phyloP scores from a whole-genome alignment of 2,888 invertebrate species.

The Leucania comma region DNA sequence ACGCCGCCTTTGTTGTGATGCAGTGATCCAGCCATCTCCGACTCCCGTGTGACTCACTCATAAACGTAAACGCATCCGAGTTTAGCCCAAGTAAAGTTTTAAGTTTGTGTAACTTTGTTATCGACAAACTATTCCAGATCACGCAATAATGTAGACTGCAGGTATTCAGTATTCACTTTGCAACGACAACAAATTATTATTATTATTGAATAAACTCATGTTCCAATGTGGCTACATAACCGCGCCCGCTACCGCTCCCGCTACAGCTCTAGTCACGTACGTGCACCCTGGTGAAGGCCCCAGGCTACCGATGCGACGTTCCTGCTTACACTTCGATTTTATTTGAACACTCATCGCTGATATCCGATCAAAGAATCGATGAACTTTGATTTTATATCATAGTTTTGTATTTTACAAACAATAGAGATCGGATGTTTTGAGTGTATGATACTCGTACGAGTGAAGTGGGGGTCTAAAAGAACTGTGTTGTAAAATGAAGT shows the following conservation, averaged over 20 bases:
- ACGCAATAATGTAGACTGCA: too few species aligned
- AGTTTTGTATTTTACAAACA: constrained; percentile 43
- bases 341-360: constrained; percentile 66
- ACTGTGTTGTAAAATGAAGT: not conserved
- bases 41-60: too few species aligned
- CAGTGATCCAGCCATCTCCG: too few species aligned
- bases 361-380: constrained; percentile 66
- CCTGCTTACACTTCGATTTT: constrained; percentile 62
- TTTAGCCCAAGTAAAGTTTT: too few species aligned
- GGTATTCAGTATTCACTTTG: too few species aligned
- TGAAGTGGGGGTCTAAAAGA: constrained; percentile 2
- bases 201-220: too few species aligned
- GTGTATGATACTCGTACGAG: not conserved
- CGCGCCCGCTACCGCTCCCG: not conserved
- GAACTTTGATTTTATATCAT: constrained; percentile 71
- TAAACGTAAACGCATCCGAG: too few species aligned
- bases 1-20: too few species aligned
- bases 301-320: constrained; percentile 61
- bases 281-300: not conserved
- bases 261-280: not conserved
- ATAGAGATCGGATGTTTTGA: constrained; percentile 15
- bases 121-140: too few species aligned
- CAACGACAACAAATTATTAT: too few species aligned
- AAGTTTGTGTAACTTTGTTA: too few species aligned
- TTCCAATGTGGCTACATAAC: too few species aligned